Base-by-base conservation (phyloP, 2,888 invertebrate species). In the Aphodius sticticus region DNA sequence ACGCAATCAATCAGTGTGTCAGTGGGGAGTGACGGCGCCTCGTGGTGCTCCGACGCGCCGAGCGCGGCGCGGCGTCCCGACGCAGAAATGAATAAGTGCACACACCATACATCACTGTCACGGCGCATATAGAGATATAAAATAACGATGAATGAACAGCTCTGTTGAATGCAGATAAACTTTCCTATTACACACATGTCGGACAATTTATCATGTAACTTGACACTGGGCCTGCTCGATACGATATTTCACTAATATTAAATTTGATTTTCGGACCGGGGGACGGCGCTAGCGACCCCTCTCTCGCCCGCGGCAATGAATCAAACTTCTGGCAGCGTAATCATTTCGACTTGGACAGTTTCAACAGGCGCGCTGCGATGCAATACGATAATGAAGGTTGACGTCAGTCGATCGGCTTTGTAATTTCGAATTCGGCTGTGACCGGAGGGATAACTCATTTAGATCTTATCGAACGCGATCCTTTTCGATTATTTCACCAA, bases 21-120 rank as follows among this genome's bases (percentile, higher is more conserved):
- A 88, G 87, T 86, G 83, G 87, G 87, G 87, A 87, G 87, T 87
- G 88, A 87, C 87, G 88, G 83, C 84, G 84, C 83, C 83, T 84
- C 82, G 84, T 84, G 86, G 85, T 84, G 85, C 85, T 85, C 83
- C 87, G 86, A 85, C 86, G 85, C 85, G 86, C 85, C 87, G 86
- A 1, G 53, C 36, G 35, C 86, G 80, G 71, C 76, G 77, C 77
- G 86, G 81, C 86, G 76, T 69, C 71, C 69, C 77, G 81, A 81
- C 82, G 81, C 82, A 85, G 85, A 87, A 88, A 88, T 89, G 89
- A 89, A 88, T 89, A 89, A 89, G 88, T 89, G 88, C 89, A 88
- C 86, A 87, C 86, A 88, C 87, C 88, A 89, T 89, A 89, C 88
- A 89, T 89, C 89, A 89, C 87, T 88, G 89, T 89, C 89, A 89